phyloP scores from a whole-genome alignment of 2,888 invertebrate genomes.

The Augochlorella aurata region DNA sequence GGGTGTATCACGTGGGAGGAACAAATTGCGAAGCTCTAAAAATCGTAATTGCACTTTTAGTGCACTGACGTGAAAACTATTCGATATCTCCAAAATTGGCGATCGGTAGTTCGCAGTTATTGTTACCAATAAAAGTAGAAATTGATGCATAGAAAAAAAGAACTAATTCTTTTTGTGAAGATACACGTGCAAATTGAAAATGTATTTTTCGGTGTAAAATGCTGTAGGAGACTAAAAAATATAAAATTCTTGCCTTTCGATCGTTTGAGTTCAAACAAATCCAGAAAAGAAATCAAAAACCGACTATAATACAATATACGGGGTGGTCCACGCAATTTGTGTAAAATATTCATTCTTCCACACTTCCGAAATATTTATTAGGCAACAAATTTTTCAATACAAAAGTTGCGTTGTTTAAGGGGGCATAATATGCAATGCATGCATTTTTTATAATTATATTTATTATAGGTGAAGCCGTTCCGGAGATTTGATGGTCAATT shows the following conservation, averaged over 20 bases:
- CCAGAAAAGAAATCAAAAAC: background rate
- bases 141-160: background rate
- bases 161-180: background rate
- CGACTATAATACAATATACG: background rate
- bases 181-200: background rate
- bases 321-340: no score
- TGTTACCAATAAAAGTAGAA: slow-evolving; percentile 22
- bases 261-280: background rate
- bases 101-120: slow-evolving; percentile 27
- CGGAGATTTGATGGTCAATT: no score
- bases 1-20: slow-evolving; percentile 11
- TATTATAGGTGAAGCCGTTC: no score
- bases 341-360: no score
- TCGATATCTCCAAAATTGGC: slow-evolving; percentile 55
- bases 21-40: slow-evolving; percentile 54
- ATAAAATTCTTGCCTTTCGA: background rate
- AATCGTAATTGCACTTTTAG: slow-evolving; percentile 62
- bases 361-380: no score
- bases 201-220: background rate
- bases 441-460: no score
- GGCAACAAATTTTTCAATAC: no score
- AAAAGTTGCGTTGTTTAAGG: no score
- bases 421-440: no score
- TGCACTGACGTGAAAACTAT: slow-evolving; percentile 50
- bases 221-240: no score